Evolutionary conservation across 2,797 vertebrate species (phyloP).

Genomic region (Telmatherina bonti): DNA sequence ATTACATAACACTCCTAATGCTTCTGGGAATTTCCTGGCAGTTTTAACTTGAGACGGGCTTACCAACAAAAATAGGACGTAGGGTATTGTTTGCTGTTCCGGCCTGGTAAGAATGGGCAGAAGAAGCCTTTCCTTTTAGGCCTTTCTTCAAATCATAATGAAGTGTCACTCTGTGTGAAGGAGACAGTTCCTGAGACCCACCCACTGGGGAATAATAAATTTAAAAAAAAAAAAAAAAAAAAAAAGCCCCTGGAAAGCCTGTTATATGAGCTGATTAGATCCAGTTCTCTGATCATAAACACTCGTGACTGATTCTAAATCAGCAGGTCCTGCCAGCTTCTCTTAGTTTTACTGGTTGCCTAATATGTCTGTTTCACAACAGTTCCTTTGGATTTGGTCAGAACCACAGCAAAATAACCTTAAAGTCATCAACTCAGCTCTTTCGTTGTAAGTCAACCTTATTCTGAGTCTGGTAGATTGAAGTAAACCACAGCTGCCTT

Average conservation of each 20-base stretch:
- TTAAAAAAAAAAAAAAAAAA: too few relatives aligned
- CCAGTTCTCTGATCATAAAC: constrained; percentile 26
- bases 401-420: background rate
- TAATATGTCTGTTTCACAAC: background rate
- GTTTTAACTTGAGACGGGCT: constrained; percentile 30
- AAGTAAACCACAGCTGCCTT: constrained; percentile 46
- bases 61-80: constrained; percentile 50
- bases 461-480: constrained; percentile 19
- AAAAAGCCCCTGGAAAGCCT: constrained; percentile 17
- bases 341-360: constrained; percentile 9
- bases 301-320: constrained; percentile 39
- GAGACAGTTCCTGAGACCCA: constrained; percentile 29
- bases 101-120: constrained; percentile 19
- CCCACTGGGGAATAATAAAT: too few relatives aligned
- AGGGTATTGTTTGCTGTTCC: constrained; percentile 33
- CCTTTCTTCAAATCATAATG: constrained; percentile 40
- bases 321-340: background rate
- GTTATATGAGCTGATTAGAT: constrained; percentile 54
- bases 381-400: background rate
- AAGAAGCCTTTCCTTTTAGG: constrained; percentile 34
- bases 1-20: constrained; percentile 55
- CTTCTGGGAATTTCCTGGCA: constrained; percentile 52
- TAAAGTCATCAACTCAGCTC: constrained; percentile 18
- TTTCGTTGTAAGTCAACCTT: constrained; percentile 23
- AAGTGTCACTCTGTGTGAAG: constrained; percentile 18